Conservation (phyloP, 2,797 vertebrate genomes). For the Pipistrellus kuhlii region DNA sequence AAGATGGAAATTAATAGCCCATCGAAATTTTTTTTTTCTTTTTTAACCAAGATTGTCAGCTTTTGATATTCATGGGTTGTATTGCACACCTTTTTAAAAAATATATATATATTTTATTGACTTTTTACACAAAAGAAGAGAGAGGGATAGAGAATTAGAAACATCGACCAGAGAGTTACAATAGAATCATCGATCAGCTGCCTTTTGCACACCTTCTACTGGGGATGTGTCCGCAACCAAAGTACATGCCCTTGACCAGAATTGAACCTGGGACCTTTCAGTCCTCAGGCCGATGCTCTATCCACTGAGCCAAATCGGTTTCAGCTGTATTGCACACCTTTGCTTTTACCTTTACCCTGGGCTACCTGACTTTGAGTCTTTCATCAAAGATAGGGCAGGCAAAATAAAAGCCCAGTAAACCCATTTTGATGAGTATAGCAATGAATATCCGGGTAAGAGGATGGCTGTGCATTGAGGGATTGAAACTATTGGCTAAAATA, state of each 20-base stretch:
- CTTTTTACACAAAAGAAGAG: too few species aligned
- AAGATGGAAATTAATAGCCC: constrained; percentile 7
- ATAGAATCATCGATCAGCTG: too few species aligned
- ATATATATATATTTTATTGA: too few species aligned
- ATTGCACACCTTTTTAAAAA: neutral
- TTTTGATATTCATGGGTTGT: neutral
- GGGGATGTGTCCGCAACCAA: too few species aligned
- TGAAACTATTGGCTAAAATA: neutral
- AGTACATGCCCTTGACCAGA: too few species aligned
- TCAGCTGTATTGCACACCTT: neutral
- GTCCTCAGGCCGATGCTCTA: too few species aligned
- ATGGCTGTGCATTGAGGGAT: neutral
- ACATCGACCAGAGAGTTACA: too few species aligned
- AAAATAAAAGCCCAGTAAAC: neutral
- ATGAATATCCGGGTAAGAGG: neutral
- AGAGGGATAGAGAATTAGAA: too few species aligned
- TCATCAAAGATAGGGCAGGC: neutral
- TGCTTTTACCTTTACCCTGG: constrained; percentile 22
- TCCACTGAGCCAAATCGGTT: too few species aligned
- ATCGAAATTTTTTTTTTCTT: neutral
- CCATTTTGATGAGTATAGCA: neutral
- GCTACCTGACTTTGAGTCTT: constrained; percentile 12
- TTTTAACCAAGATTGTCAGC: neutral
- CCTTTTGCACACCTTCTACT: too few species aligned
- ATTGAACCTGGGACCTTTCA: too few species aligned